Conservation (phyloP, 2,888 invertebrate genomes). For the Digitonthophagus gazella region DNA sequence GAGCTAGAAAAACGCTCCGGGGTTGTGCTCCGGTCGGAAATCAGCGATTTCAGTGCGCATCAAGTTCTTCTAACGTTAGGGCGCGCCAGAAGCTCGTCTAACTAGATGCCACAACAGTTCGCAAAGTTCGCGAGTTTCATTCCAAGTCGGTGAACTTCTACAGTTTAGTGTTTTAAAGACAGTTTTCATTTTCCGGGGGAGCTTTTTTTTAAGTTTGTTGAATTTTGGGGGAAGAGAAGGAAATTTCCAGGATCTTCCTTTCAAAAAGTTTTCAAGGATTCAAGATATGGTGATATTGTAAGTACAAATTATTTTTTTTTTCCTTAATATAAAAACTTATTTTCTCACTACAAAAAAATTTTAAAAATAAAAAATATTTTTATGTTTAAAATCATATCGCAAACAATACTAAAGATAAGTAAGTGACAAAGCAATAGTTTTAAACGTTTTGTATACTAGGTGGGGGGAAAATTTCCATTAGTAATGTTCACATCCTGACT, state of each 20-base stretch:
- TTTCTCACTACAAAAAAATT: too few relatives aligned
- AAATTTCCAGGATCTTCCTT: slow-evolving; percentile 3
- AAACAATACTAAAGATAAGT: too few relatives aligned
- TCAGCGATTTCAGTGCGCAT: slow-evolving; percentile 39
- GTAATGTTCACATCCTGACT: neutral
- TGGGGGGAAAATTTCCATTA: too few relatives aligned
- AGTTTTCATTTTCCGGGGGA: neutral
- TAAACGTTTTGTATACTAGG: too few relatives aligned
- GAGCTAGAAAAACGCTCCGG: slow-evolving; percentile 36
- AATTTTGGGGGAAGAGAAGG: neutral
- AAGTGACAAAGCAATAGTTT: too few relatives aligned
- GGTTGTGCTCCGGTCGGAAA: slow-evolving; percentile 29
- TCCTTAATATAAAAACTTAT: neutral
- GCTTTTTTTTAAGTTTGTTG: slow-evolving; percentile 3
- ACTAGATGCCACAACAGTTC: too few relatives aligned
- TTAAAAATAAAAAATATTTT: too few relatives aligned
- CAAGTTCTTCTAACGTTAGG: slow-evolving; percentile 39
- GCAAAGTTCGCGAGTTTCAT: slow-evolving; percentile 1
- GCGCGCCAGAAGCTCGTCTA: slow-evolving; percentile 30
- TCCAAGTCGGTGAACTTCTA: slow-evolving; percentile 5
- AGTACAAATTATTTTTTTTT: slow-evolving; percentile 37
- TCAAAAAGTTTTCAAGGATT: slow-evolving; percentile 27
- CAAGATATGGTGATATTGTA: slow-evolving; percentile 52
- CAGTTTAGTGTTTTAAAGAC: neutral
- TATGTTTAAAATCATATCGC: too few relatives aligned